Conservation (phyloP, 2,888 invertebrate species). For the Eucriotettix oculatus region DNA sequence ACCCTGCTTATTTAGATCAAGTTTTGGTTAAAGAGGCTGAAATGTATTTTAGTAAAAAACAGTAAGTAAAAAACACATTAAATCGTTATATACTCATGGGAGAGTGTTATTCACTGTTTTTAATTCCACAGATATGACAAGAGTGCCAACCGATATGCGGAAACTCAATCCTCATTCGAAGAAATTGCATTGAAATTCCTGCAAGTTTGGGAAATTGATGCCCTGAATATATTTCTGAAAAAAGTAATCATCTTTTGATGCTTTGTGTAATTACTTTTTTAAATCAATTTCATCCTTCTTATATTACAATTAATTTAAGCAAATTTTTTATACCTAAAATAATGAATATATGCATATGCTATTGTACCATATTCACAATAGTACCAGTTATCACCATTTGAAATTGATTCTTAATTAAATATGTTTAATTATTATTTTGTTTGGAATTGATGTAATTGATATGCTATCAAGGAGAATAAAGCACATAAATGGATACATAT, state of each 20-base stretch:
- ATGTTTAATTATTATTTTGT: too few relatives aligned
- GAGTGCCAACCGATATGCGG: conserved; percentile 77
- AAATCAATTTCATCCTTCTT: too few relatives aligned
- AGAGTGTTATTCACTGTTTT: not conserved
- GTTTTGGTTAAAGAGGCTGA: conserved; percentile 82
- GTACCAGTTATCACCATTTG: too few relatives aligned
- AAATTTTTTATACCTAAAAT: too few relatives aligned
- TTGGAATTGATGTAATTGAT: too few relatives aligned
- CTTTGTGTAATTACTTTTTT: too few relatives aligned
- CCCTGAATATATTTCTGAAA: conserved; percentile 74
- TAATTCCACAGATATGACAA: conserved; percentile 39
- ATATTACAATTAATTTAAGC: too few relatives aligned
- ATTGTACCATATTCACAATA: too few relatives aligned
- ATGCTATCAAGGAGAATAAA: too few relatives aligned
- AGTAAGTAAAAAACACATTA: conserved; percentile 26
- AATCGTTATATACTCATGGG: not conserved
- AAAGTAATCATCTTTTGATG: conserved; percentile 25
- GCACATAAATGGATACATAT: too few relatives aligned
- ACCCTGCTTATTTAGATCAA: conserved; percentile 64
- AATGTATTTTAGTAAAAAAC: conserved; percentile 55
- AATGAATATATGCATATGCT: too few relatives aligned
- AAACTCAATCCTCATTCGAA: conserved; percentile 85
- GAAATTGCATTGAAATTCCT: conserved; percentile 85
- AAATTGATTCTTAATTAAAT: too few relatives aligned
- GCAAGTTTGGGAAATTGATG: conserved; percentile 60